These are phyloP conservation scores for Bombylius major DNA, from an alignment of 2,888 invertebrate species.

Conservation along the genomic window DNA sequence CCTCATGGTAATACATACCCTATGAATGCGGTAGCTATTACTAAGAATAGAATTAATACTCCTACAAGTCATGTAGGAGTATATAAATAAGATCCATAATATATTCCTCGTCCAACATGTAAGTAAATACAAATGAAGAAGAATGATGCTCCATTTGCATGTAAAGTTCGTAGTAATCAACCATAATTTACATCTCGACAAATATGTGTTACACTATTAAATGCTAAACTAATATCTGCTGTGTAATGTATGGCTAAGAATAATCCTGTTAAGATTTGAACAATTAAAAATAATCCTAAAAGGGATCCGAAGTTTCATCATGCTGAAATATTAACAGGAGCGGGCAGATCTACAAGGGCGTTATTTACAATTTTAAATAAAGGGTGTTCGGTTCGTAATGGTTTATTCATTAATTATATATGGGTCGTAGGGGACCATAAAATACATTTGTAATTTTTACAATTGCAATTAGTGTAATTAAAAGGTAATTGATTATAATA, in stretches of 20 bases:
- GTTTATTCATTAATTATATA: constrained; percentile 39
- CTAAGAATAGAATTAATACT: constrained; percentile 49
- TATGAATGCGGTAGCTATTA: constrained; percentile 61
- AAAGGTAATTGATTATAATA: constrained; percentile 46
- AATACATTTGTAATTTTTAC: constrained; percentile 46
- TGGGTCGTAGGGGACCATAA: constrained; percentile 41
- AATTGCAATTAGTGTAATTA: constrained; percentile 44
- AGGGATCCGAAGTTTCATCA: constrained; percentile 61
- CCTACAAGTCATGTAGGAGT: constrained; percentile 51
- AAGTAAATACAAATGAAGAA: constrained; percentile 59
- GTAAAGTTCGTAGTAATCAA: constrained; percentile 51
- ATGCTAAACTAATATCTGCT: constrained; percentile 49
- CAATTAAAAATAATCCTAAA: constrained; percentile 47
- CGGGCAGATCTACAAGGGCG: constrained; percentile 46
- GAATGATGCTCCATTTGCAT: constrained; percentile 59
- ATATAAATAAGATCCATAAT: constrained; percentile 42
- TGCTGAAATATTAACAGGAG: constrained; percentile 46
- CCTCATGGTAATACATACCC: constrained; percentile 65
- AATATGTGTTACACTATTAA: constrained; percentile 54
- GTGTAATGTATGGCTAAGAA: constrained; percentile 57
- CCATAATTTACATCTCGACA: constrained; percentile 57
- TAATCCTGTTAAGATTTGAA: constrained; percentile 55
- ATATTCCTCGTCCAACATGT: constrained; percentile 54
- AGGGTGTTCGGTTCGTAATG: constrained; percentile 38
- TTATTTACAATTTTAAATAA: constrained; percentile 46